Evolutionary conservation across 2,797 vertebrate species (phyloP), one percentile per base, ranked within the genome.

Genomic region (Melanotaenia nigrans): DNA sequence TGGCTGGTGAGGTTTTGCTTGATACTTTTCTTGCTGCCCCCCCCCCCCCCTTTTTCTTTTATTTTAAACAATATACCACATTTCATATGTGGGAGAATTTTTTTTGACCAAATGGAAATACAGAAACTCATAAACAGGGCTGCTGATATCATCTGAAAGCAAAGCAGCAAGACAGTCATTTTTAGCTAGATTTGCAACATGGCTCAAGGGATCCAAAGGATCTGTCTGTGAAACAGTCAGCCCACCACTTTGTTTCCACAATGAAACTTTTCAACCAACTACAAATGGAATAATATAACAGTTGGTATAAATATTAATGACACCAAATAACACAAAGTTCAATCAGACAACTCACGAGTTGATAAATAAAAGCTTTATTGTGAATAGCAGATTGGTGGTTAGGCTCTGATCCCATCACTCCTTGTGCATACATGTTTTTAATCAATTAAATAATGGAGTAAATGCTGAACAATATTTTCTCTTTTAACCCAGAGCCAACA

Each of bases 1-100:
- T 33, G 7, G 10, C 12, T 22, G 30, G 65, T 56, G 30, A 59
- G 18, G 53, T 36, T 84, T 51, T 56, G 45, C 3, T 61, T 45
- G 38, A 36, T 40, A 16, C 2, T 38, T 13, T 38, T 54, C 61
- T 0, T 8, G 58, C 61, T 65, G 38, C 1, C 40, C 61, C 42
- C 24, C 16, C n/a, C n/a, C n/a, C n/a, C 49, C 32, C 30, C 59
- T 18, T 32, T 24, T 28, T 40, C 10, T 63, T 56, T 58, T 28
- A 30, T 49, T 77, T 53, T n/a, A 9, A 32, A 33, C 28, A 57
- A 12, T 33, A 49, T n/a, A 45, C 18, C 24, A 30, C 38, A 45
- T 59, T 71, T 40, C 35, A 9, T 57, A 24, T n/a, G 71, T 33
- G 40, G 1, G 1, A 73, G 57, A 66, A 24, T 35, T n/a, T 0